These are phyloP conservation scores for Polyommatus iphigenia DNA, from an alignment of 2,888 invertebrate genomes.

Conservation along the genomic window DNA sequence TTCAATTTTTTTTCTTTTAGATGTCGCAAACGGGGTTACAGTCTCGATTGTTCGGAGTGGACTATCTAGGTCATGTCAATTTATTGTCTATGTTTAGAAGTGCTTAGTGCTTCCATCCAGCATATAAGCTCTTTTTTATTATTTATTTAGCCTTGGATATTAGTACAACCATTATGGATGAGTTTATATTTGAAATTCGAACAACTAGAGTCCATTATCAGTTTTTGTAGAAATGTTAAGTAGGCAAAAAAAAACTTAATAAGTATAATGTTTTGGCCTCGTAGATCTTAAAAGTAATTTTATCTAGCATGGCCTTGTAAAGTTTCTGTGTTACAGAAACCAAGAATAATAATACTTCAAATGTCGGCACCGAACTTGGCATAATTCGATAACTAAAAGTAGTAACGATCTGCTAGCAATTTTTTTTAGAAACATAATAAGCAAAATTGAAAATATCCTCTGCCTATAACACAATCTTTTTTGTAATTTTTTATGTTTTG, in stretches of 20 bases:
- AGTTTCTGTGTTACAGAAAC: background rate
- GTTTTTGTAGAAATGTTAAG: background rate
- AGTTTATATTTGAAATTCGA: background rate
- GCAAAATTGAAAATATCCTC: background rate
- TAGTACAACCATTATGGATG: background rate
- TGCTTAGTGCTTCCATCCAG: constrained; percentile 25
- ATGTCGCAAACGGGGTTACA: constrained; percentile 10
- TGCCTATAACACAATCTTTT: background rate
- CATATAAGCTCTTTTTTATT: background rate
- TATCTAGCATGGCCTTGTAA: background rate
- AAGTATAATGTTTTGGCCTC: background rate
- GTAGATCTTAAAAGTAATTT: background rate
- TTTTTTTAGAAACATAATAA: background rate
- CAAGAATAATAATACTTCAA: background rate
- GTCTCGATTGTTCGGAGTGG: background rate
- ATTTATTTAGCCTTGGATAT: background rate
- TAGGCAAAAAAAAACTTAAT: background rate
- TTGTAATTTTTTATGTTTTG: background rate
- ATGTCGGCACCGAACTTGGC: background rate
- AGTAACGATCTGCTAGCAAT: background rate
- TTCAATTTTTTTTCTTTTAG: constrained; percentile 18
- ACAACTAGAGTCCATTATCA: background rate
- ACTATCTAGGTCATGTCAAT: constrained; percentile 25
- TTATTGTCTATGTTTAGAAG: constrained; percentile 9
- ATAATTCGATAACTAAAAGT: background rate